Evolutionary conservation across 2,888 invertebrate genomes (phyloP), one percentile per base, ranked within the genome.

Genomic region (Torymus auratus): DNA sequence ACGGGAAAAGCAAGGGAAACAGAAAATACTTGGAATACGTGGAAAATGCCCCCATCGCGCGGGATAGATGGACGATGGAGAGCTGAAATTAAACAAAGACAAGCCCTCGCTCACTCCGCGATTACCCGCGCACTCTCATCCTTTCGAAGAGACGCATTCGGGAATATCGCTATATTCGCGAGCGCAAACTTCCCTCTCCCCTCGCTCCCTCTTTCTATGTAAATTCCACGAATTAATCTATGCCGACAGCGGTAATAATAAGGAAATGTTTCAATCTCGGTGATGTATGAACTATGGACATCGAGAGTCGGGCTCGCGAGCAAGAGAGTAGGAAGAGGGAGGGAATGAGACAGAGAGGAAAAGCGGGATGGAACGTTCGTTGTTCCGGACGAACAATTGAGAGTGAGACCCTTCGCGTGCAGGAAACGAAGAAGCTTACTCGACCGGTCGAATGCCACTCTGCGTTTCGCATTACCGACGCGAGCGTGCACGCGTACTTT

Each of bases 231-330:
- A 90, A 90, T 90, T 90, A 90, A 90, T 91, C 90, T 88, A 89
- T 88, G 88, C 88, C 88, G 88, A 88, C 88, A 88, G 88, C 85
- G 88, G 88, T 90, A 89, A 90, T 90, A 90, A 90, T 89, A 89
- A 90, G 89, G 90, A 90, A 90, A 91, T 90, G 90, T 90, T 90
- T 90, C 89, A 90, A 91, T 90, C 89, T 86, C 86, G 86, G 86
- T 90, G 90, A 90, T 89, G 89, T 90, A 90, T 89, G 87, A 78
- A 82, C 78, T 78, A 79, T 79, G 85, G 83, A 81, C 83, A 84
- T 84, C 83, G 82, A 82, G 83, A 83, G 83, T 81, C 78, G 83
- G 65, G 61, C 17, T 81, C 83, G 82, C 80, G 82, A 23, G n/a
- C 53, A 20, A 17, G 28, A 62, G 12, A n/a, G 41, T 41, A 41